Base-by-base conservation (phyloP, 1,140 invertebrate genomes). In the Hesperophylax magnus region DNA sequence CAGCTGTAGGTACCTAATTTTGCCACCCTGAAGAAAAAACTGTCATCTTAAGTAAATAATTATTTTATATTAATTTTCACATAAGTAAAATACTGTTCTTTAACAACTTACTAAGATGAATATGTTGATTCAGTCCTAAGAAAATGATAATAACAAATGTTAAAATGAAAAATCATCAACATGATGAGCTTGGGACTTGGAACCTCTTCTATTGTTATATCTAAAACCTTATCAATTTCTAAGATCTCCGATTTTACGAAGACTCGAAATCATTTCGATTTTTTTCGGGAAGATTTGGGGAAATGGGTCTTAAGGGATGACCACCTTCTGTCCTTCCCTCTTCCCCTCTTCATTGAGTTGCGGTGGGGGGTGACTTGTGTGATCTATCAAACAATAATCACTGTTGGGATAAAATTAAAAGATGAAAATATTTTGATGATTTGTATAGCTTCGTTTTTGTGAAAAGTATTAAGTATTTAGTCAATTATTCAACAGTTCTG, bases 361-460 rank as follows among this genome's bases (percentile, higher is more conserved):
- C 56, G 24, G 9, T 8, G 27, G 72, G 72, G 54, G 53, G 18
- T 76, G 72, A 14, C 34, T 76, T 78, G 69, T 69, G 61, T 69
- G 77, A 78, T 78, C 56, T 69, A 78, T 78, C 77, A 78, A 54
- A 78, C 77, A 78, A 69, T 78, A 34, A 78, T 78, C 61, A 47
- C 53, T 69, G 69, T 78, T 31, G 58, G 61, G 63, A 18, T 63
- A 61, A 61, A 15, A 63, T 61, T 34, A 31, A 31, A 31, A 11
- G 5, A 27, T 27, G 5, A 27, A 2, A 2, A 27, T 27, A 27
- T 18, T 31, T 27, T 2, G 27, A 2, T 27, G 27, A 27, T 27
- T 27, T 27, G 27, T 27, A n/a, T n/a, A n/a, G n/a, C n/a, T n/a
- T n/a, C n/a, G n/a, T n/a, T n/a, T n/a, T n/a, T n/a, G n/a, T n/a